Base-by-base conservation (phyloP, 2,888 invertebrate species). In the Sarcophaga carnaria region DNA sequence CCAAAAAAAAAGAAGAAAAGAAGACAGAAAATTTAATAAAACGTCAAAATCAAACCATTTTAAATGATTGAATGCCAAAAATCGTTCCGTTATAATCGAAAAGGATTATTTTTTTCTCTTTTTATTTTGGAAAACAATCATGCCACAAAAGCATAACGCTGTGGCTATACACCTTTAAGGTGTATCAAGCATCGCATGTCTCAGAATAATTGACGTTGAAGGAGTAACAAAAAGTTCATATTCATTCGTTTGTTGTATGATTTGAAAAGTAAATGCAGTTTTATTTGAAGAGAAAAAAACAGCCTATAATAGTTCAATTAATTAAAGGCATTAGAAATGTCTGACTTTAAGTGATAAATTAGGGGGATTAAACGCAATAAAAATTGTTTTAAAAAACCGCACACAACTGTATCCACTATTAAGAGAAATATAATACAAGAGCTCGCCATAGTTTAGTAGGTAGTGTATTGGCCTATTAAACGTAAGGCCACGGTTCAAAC, bases 31-130 rank as follows among this genome's bases (percentile, higher is more conserved):
- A 63, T 77, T 82, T 74, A 78, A 79, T 81, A 69, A 86, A 82
- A 86, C 85, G 82, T 83, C 82, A 82, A 86, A 75, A 79, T 54
- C 49, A 78, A 79, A 47, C 59, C 79, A 75, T 75, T 75, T 79
- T 70, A n/a, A 75, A 80, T 83, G 86, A 86, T 86, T 80, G 83
- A 88, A 88, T 88, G 88, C 86, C 82, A 80, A 78, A 74, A 77
- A 54, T 14, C 77, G 66, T 80, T 86, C 88, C 88, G 88, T 88
- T 88, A 88, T 85, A 77, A 45, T 74, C 22, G 14, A 71, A 77
- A 79, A 69, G 72, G 72, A 78, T 78, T 78, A 72, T 20, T 71
- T 70, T 66, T 67, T 27, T 64, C 10, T 5, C 17, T 22, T 12
- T 63, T 54, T 63, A 27, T 37, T 12, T 47, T 10, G 5, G 27